phyloP scores from a whole-genome alignment of 2,797 vertebrate species.

The Erpetoichthys calabaricus region DNA sequence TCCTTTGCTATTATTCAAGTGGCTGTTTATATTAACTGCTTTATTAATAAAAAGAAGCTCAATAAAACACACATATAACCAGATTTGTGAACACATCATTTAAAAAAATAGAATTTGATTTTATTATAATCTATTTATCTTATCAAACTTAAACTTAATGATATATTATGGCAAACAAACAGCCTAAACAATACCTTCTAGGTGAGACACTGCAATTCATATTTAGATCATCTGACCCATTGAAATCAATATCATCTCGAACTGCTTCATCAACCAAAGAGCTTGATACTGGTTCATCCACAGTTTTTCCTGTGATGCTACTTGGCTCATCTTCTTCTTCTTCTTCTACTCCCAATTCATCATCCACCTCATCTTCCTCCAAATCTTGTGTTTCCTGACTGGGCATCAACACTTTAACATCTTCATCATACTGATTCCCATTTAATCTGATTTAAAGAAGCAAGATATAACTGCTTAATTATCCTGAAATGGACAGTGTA shows the following conservation, averaged over 20 bases:
- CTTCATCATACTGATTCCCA: constrained; percentile 71
- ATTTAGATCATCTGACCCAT: constrained; percentile 60
- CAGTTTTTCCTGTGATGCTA: constrained; percentile 50
- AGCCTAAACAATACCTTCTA: constrained; percentile 49
- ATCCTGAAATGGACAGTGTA: constrained; percentile 2
- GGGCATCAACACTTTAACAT: constrained; percentile 59
- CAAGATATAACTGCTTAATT: constrained; percentile 2
- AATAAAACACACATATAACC: too few relatives aligned
- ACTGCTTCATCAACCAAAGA: constrained; percentile 55
- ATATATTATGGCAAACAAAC: too few relatives aligned
- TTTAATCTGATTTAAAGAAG: constrained; percentile 60
- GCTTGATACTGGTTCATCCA: constrained; percentile 45
- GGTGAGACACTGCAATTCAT: constrained; percentile 80
- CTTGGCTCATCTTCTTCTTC: constrained; percentile 61
- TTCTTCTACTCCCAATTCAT: constrained; percentile 76
- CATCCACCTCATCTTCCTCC: constrained; percentile 78
- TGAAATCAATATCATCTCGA: constrained; percentile 66
- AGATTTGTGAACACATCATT: too few relatives aligned
- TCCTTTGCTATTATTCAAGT: too few relatives aligned
- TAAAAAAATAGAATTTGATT: too few relatives aligned
- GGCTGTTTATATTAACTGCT: too few relatives aligned
- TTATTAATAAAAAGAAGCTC: too few relatives aligned
- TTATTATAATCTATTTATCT: too few relatives aligned
- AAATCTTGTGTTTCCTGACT: constrained; percentile 64
- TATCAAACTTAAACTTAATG: too few relatives aligned